Conservation (phyloP, 2,888 invertebrate genomes). For the Amiota communis region DNA sequence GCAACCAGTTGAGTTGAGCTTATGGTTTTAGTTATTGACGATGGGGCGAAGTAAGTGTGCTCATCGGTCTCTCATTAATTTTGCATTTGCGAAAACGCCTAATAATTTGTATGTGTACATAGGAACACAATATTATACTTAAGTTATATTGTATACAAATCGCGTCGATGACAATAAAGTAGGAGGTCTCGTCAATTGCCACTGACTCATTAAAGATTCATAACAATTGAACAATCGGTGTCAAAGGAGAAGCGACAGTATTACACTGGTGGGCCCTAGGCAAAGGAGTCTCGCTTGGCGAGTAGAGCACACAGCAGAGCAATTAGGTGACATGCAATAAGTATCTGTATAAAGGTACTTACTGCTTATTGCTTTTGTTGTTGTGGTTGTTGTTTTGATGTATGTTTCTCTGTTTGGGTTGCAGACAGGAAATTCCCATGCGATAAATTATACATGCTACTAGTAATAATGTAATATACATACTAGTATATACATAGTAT, state of each 20-base stretch:
- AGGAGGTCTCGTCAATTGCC: conserved; percentile 6
- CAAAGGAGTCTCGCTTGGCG: too few relatives aligned
- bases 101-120: conserved; percentile 4
- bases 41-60: neutral
- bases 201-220: conserved; percentile 21
- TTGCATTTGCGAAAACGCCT: conserved; percentile 28
- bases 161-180: neutral
- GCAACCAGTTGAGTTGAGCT: conserved; percentile 40
- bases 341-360: neutral
- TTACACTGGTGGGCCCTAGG: too few relatives aligned
- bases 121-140: neutral
- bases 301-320: neutral
- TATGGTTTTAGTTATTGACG: conserved; percentile 11
- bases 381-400: neutral
- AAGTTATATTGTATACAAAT: neutral
- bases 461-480: neutral
- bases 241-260: neutral
- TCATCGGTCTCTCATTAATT: conserved; percentile 23
- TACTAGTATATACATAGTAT: too few relatives aligned
- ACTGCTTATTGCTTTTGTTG: neutral
- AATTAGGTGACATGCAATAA: conserved; percentile 28
- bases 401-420: neutral
- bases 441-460: conserved; percentile 10
- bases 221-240: neutral
- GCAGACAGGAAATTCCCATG: conserved; percentile 26